These are phyloP conservation scores for Chiroxiphia lanceolata DNA, from an alignment of 2,797 vertebrate genomes.

Conservation along the genomic window DNA sequence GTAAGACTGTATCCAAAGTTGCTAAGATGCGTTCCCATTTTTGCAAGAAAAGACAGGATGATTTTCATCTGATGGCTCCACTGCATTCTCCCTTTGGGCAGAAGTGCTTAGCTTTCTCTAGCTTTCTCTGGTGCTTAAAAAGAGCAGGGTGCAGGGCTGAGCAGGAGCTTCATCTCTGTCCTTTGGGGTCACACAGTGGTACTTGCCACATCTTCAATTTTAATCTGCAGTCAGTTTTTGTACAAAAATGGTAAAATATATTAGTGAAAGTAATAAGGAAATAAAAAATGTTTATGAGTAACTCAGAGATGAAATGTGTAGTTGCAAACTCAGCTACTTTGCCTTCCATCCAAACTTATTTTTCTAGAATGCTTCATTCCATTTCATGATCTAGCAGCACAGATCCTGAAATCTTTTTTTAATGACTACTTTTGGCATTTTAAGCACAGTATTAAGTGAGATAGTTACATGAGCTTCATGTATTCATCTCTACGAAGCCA, in stretches of 20 bases:
- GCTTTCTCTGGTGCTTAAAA: conserved; percentile 13
- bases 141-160: neutral
- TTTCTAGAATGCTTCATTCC: conserved; percentile 67
- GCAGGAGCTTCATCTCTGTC: conserved; percentile 4
- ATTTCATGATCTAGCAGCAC: conserved; percentile 49
- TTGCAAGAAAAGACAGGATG: neutral
- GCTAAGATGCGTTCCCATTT: conserved; percentile 23
- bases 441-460: conserved; percentile 51
- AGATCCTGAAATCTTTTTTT: conserved; percentile 59
- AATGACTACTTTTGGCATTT: conserved; percentile 55
- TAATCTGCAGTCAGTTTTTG: conserved; percentile 50
- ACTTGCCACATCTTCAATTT: neutral
- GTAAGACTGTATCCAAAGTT: conserved; percentile 40
- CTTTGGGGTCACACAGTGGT: conserved; percentile 17
- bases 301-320: conserved; percentile 46
- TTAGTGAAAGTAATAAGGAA: conserved; percentile 51
- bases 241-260: conserved; percentile 42
- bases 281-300: conserved; percentile 53
- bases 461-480: conserved; percentile 39
- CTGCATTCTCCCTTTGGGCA: conserved; percentile 21
- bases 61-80: neutral
- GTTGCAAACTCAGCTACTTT: conserved; percentile 31
- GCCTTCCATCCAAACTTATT: conserved; percentile 29
- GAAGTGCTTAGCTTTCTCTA: neutral
- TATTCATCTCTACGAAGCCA: conserved; percentile 33